phyloP scores from a whole-genome alignment of 2,888 invertebrate genomes.

The Silvanus unidentatus region DNA sequence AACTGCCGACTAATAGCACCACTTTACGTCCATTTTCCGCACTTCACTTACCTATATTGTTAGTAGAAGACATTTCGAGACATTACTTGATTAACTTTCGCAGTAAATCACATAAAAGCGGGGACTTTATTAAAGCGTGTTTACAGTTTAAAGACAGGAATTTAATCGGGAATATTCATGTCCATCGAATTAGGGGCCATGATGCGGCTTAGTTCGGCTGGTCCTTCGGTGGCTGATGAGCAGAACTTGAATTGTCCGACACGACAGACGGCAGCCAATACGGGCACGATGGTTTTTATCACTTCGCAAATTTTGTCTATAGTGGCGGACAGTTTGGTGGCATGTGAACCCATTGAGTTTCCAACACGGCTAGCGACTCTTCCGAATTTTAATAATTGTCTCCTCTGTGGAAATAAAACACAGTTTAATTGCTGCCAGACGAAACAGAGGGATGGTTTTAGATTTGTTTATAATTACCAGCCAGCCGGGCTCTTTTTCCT shows the following conservation, averaged over 20 bases:
- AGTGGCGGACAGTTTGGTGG: slow-evolving; percentile 35
- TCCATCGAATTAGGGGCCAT: slow-evolving; percentile 28
- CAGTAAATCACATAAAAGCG: too few relatives aligned
- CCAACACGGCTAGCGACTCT: slow-evolving; percentile 38
- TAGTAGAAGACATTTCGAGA: slow-evolving; percentile 22
- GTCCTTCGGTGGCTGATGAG: slow-evolving; percentile 35
- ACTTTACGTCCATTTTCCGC: slow-evolving; percentile 18
- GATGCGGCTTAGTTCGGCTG: slow-evolving; percentile 29
- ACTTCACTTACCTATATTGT: slow-evolving; percentile 21
- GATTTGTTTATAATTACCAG: slow-evolving; percentile 29
- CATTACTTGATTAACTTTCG: slow-evolving; percentile 21
- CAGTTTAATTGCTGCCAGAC: slow-evolving; percentile 1
- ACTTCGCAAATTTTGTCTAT: slow-evolving; percentile 43
- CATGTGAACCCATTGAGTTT: slow-evolving; percentile 38
- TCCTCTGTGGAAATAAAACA: slow-evolving; percentile 25
- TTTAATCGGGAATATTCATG: slow-evolving; percentile 22
- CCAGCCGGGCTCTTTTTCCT: slow-evolving; percentile 34
- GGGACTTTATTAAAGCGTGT: too few relatives aligned
- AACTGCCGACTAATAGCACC: slow-evolving; percentile 31
- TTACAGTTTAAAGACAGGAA: too few relatives aligned
- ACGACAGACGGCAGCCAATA: slow-evolving; percentile 42
- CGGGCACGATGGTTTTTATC: slow-evolving; percentile 41
- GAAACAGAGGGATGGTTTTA: background rate
- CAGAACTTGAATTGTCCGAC: slow-evolving; percentile 44
- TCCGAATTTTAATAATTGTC: slow-evolving; percentile 37